Evolutionary conservation across 2,888 invertebrate genomes (phyloP).

Genomic region (Pristionchus arcanus): DNA sequence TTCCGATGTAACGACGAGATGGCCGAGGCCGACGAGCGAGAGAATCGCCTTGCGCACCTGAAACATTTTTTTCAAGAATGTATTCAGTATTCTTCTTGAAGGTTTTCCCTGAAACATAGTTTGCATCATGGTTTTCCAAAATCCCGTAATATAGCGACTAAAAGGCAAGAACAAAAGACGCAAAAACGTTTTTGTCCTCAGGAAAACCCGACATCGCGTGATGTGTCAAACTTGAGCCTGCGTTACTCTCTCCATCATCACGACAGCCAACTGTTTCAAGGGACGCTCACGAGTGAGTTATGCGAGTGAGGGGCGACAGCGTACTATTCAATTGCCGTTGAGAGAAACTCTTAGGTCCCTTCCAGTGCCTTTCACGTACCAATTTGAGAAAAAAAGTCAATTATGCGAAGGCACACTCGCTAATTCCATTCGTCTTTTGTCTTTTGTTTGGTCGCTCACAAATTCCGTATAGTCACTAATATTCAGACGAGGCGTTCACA

Average conservation of each 20-base stretch:
- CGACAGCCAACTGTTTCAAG: neutral
- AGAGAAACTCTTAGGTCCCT: neutral
- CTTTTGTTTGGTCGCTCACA: neutral
- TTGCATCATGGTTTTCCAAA: too few species aligned
- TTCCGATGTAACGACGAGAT: constrained; percentile 26
- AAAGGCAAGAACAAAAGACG: neutral
- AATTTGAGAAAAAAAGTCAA: neutral
- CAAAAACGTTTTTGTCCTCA: neutral
- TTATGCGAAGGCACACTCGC: neutral
- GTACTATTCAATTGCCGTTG: neutral
- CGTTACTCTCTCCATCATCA: neutral
- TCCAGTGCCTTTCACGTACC: neutral
- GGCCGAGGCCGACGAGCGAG: constrained; percentile 37
- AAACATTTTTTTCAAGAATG: neutral
- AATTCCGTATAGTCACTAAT: neutral
- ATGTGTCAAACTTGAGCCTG: constrained; percentile 1
- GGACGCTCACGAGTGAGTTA: neutral
- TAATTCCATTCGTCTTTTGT: neutral
- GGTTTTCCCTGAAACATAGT: too few species aligned
- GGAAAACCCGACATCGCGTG: neutral
- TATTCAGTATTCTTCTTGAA: neutral
- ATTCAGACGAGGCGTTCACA: neutral
- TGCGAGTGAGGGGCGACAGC: neutral
- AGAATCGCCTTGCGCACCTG: constrained; percentile 52
- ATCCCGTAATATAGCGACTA: too few species aligned